Evolutionary conservation across 1,140 invertebrate species (phyloP).

Genomic region (Drosophila albomicans): DNA sequence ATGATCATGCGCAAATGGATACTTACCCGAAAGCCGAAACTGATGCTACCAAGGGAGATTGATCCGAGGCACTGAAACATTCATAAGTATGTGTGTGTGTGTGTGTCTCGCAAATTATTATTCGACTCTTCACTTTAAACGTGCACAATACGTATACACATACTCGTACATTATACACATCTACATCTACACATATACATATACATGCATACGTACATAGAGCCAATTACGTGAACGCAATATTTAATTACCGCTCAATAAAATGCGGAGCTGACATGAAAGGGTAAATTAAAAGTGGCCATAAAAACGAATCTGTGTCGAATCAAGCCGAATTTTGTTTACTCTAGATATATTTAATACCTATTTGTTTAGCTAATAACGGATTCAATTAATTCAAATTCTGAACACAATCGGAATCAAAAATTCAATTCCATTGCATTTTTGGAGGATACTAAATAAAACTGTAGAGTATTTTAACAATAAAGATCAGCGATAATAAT

Average conservation of each 20-base stretch:
- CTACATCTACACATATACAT: slow-evolving; percentile 3
- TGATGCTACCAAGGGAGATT: slow-evolving; percentile 6
- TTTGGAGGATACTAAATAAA: too few relatives aligned
- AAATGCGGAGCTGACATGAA: slow-evolving; percentile 33
- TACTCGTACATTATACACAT: background rate
- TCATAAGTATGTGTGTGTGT: slow-evolving; percentile 13
- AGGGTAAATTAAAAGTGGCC: slow-evolving; percentile 24
- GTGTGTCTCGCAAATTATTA: slow-evolving; percentile 40
- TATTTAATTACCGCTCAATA: slow-evolving; percentile 57
- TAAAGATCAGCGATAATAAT: too few relatives aligned
- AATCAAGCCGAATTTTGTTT: background rate
- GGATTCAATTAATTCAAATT: background rate
- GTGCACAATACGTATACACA: background rate
- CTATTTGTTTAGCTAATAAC: background rate
- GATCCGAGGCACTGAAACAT: slow-evolving; percentile 8
- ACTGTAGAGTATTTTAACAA: too few relatives aligned
- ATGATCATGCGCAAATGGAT: slow-evolving; percentile 50
- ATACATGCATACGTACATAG: slow-evolving; percentile 32
- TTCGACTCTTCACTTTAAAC: slow-evolving; percentile 1
- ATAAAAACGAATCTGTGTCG: slow-evolving; percentile 2
- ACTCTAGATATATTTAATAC: slow-evolving; percentile 9
- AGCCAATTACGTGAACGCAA: slow-evolving; percentile 63
- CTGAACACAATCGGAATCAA: too few relatives aligned
- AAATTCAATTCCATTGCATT: too few relatives aligned
- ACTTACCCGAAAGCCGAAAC: slow-evolving; percentile 1